Evolutionary conservation across 2,113 vertebrate genomes (phyloP).

Genomic region (Ciconia stormi): DNA sequence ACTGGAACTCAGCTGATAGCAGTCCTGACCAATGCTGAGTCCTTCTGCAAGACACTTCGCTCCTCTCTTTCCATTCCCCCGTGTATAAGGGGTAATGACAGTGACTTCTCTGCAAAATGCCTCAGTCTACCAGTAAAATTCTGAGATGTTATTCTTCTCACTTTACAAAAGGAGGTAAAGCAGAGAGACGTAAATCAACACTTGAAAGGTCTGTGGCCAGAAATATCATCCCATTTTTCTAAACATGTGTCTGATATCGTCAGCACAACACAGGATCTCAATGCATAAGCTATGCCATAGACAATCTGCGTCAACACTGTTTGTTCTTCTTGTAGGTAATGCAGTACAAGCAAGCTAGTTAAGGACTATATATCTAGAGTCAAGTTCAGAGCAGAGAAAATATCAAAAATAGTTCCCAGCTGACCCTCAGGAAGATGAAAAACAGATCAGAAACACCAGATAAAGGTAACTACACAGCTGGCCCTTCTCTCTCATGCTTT

Average conservation of each 20-base stretch:
- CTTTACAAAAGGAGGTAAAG: not conserved
- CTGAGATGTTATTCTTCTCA: not conserved
- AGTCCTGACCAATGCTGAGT: not conserved
- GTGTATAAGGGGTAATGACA: not conserved
- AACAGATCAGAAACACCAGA: not conserved
- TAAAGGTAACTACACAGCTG: not conserved
- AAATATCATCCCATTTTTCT: not conserved
- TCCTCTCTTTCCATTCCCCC: not conserved
- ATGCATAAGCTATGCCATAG: not conserved
- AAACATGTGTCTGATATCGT: not conserved
- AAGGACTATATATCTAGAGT: not conserved
- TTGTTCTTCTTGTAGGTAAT: not conserved
- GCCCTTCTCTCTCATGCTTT: not conserved
- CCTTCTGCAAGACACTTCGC: not conserved
- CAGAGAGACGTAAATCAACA: not conserved
- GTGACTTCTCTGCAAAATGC: not conserved
- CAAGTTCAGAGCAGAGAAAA: not conserved
- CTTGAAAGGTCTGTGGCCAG: not conserved
- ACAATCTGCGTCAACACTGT: not conserved
- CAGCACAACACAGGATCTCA: not conserved
- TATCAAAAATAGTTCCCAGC: not conserved
- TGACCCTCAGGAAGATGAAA: not conserved
- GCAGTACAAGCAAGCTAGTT: not conserved
- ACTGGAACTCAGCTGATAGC: constrained; percentile 28
- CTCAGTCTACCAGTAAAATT: not conserved